Percentiles rank a stretch among this genome's conserved stretches.
These are phyloP conservation scores for Antechinus flavipes DNA, from an alignment of 2,113 vertebrate genomes.

Conservation along the genomic window DNA sequence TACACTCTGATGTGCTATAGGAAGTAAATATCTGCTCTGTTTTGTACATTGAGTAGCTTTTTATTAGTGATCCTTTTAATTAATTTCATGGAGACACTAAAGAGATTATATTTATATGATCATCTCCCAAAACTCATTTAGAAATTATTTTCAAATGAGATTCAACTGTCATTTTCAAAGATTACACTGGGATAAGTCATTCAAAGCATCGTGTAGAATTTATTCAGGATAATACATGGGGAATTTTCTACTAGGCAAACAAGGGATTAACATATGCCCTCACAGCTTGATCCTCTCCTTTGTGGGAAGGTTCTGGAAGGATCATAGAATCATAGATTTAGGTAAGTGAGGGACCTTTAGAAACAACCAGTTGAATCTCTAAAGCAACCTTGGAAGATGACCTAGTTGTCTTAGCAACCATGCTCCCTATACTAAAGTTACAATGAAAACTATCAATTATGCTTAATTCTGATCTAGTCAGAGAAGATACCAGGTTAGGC, in stretches of 20 bases:
- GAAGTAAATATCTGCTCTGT: not conserved
- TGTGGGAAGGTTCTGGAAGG: not conserved
- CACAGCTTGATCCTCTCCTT: not conserved
- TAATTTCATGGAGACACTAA: not conserved
- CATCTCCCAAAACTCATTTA: not conserved
- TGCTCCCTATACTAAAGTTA: not conserved
- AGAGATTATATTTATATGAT: not conserved
- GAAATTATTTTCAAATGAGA: constrained; percentile 29
- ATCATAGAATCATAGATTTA: not conserved
- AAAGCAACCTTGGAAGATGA: not conserved
- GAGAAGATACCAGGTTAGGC: not conserved
- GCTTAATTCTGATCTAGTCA: not conserved
- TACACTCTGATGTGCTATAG: not conserved
- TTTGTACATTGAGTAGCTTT: not conserved
- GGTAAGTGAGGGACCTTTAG: not conserved
- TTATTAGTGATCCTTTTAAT: not conserved
- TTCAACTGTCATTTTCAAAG: not conserved
- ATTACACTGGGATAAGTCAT: constrained; percentile 36
- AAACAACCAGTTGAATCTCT: not conserved
- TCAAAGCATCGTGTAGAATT: constrained; percentile 5
- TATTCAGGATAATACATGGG: not conserved
- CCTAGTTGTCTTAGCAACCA: not conserved
- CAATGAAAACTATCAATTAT: not conserved
- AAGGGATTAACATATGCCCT: not conserved
- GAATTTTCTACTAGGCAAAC: not conserved